phyloP scores from a whole-genome alignment of 2,113 vertebrate genomes.

The Catharus fuscescens region DNA sequence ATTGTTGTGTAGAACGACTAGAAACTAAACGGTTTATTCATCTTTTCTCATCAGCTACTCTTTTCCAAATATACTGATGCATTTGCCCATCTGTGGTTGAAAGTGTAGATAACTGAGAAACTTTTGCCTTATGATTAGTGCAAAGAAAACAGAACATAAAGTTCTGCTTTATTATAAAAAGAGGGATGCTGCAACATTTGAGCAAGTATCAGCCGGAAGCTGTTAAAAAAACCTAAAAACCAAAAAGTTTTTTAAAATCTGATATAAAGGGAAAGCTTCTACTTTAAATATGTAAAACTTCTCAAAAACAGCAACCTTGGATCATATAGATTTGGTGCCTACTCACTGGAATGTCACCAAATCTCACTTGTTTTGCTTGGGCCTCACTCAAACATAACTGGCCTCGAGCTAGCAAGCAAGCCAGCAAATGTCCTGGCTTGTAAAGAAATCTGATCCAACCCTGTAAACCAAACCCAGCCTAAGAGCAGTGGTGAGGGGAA shows the following conservation, averaged over 20 bases:
- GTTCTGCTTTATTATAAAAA: neutral
- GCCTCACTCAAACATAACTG: conserved; percentile 60
- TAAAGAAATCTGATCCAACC: conserved; percentile 61
- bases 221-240: neutral
- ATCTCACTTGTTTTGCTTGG: conserved; percentile 63
- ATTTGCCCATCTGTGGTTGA: neutral
- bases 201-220: neutral
- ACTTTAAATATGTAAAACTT: conserved; percentile 13
- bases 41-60: neutral
- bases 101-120: neutral
- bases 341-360: conserved; percentile 41
- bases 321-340: conserved; percentile 25
- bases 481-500: neutral
- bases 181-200: neutral
- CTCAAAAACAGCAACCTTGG: neutral
- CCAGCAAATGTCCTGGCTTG: conserved; percentile 57
- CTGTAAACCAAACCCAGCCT: conserved; percentile 43
- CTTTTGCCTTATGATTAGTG: neutral
- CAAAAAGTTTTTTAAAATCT: neutral
- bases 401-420: conserved; percentile 63
- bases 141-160: neutral
- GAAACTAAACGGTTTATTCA: neutral
- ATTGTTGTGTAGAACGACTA: neutral
- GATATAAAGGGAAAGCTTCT: neutral
- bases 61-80: neutral